Conservation (phyloP, 2,888 invertebrate species). For the Coremacera marginata region DNA sequence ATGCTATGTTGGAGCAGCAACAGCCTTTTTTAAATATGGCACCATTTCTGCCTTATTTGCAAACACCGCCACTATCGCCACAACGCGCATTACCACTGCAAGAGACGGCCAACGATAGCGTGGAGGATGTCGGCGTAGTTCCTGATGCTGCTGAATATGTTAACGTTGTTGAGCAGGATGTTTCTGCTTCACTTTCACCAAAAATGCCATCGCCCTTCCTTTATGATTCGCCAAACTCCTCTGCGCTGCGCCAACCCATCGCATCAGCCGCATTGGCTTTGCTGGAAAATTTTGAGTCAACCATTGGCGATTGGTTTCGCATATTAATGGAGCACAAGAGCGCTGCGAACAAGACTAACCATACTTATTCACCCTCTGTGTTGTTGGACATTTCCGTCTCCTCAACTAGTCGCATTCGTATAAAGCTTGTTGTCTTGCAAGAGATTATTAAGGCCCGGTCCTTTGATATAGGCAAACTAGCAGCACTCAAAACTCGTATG, state of each 20-base stretch:
- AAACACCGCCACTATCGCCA: not conserved
- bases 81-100: too few species aligned
- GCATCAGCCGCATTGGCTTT: not conserved
- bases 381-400: conserved; percentile 37
- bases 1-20: not conserved
- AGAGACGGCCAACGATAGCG: not conserved
- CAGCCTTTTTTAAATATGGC: not conserved
- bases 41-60: not conserved
- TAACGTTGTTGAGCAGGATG: not conserved
- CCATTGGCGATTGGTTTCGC: conserved; percentile 35
- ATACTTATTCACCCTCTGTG: conserved; percentile 38
- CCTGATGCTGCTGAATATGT: not conserved
- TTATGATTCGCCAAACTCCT: not conserved
- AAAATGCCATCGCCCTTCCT: not conserved
- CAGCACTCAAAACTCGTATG: conserved; percentile 49
- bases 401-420: conserved; percentile 39
- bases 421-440: conserved; percentile 51
- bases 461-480: conserved; percentile 51
- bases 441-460: conserved; percentile 49
- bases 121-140: not conserved
- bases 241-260: not conserved
- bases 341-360: not conserved
- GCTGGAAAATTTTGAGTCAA: not conserved
- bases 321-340: conserved; percentile 31
- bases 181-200: not conserved